Percentiles rank a stretch among this genome's conserved stretches.
Conservation (phyloP, 1,140 invertebrate species). For the Phymastichus coffea region DNA sequence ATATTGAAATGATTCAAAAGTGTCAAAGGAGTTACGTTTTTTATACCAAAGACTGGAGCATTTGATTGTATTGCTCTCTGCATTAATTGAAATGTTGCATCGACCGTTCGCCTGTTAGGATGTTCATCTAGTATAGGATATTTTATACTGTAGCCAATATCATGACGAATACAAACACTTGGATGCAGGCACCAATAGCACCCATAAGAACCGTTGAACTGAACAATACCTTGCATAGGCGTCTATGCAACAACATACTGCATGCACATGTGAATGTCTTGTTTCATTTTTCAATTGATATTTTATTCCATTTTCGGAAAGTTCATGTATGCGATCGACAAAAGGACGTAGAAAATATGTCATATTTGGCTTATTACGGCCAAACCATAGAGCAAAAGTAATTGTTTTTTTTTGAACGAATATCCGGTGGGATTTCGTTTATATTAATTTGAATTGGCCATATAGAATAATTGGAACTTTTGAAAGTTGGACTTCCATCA, state of each 20-base stretch:
- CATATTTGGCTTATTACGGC: constrained; percentile 7
- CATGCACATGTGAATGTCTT: neutral
- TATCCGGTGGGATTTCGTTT: neutral
- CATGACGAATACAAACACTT: neutral
- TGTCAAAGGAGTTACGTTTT: neutral
- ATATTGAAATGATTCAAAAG: neutral
- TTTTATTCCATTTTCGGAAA: neutral
- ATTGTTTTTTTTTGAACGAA: neutral
- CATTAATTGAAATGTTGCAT: neutral
- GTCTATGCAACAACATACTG: constrained; percentile 1
- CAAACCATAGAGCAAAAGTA: neutral
- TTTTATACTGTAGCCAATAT: neutral
- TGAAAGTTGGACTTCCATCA: neutral
- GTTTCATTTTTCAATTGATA: neutral
- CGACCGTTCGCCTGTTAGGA: too few species aligned
- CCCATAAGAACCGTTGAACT: neutral
- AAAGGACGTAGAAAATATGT: neutral
- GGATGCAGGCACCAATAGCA: constrained; percentile 6
- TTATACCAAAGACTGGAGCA: neutral
- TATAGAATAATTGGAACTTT: neutral
- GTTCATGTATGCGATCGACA: neutral
- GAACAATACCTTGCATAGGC: neutral
- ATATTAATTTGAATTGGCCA: neutral
- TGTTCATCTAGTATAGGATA: neutral
- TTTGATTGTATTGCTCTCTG: neutral